Conservation (phyloP, 37 sponge, comb jelly and placozoan genomes). For the Geodia barretti region DNA sequence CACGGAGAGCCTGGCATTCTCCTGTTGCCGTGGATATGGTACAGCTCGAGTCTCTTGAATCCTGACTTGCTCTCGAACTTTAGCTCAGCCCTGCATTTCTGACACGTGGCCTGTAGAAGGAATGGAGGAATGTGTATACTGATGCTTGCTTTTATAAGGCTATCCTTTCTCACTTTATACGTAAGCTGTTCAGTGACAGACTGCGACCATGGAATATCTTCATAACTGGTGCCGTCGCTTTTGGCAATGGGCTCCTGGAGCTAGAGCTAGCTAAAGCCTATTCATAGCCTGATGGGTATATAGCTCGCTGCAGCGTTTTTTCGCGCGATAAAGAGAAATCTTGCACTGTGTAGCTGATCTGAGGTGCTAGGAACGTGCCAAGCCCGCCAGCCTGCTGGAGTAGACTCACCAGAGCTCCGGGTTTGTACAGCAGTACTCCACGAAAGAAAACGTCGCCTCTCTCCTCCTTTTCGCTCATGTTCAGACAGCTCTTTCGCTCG, state of each 20-base stretch:
- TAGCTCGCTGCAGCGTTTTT: too few relatives aligned
- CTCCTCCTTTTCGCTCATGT: background rate
- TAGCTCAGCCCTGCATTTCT: background rate
- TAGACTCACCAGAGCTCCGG: background rate
- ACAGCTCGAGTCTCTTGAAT: slow-evolving; percentile 21
- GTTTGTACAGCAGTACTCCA: background rate
- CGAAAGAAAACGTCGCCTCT: background rate
- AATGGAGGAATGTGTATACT: too few relatives aligned
- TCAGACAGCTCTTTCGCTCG: background rate
- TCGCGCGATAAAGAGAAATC: too few relatives aligned
- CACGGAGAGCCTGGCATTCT: background rate
- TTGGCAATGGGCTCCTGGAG: background rate
- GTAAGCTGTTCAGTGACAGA: too few relatives aligned
- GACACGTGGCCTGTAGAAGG: background rate
- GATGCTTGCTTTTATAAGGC: too few relatives aligned
- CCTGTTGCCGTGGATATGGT: background rate
- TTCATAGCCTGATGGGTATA: background rate
- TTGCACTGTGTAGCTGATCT: too few relatives aligned
- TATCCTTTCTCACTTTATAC: too few relatives aligned
- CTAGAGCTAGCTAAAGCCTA: background rate
- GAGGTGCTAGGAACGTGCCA: too few relatives aligned
- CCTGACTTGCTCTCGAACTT: slow-evolving; percentile 18
- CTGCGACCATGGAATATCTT: slow-evolving; percentile 8
- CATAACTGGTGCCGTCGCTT: background rate
- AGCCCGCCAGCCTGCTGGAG: too few relatives aligned